Evolutionary conservation across 2,888 invertebrate species (phyloP).

Genomic region (Amphimallon solstitiale): DNA sequence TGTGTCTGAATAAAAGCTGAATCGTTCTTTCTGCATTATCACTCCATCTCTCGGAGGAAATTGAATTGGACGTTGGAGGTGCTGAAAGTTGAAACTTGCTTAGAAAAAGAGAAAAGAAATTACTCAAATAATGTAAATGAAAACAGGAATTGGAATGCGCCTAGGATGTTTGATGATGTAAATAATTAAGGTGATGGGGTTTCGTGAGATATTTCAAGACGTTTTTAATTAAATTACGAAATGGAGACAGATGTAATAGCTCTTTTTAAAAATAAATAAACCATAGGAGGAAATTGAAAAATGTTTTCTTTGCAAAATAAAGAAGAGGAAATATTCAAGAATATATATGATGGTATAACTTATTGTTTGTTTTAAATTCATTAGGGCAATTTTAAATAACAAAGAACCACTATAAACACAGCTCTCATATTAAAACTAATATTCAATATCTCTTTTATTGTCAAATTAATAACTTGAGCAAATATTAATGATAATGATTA

Average conservation of each 20-base stretch:
- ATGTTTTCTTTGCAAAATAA: too few relatives aligned
- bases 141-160: constrained; percentile 2
- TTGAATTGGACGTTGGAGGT: constrained; percentile 1
- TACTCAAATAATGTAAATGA: constrained; percentile 7
- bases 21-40: neutral
- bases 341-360: too few relatives aligned
- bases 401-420: too few relatives aligned
- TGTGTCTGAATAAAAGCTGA: neutral
- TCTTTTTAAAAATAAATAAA: constrained; percentile 1
- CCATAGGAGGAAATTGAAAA: too few relatives aligned
- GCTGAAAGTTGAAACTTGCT: neutral
- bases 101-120: neutral
- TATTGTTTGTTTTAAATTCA: too few relatives aligned
- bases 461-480: too few relatives aligned
- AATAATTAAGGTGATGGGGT: constrained; percentile 18
- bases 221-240: constrained; percentile 8
- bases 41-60: neutral
- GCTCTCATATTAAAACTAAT: too few relatives aligned
- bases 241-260: neutral
- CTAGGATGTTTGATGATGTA: constrained; percentile 5
- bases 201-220: constrained; percentile 5
- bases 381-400: too few relatives aligned
- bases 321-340: too few relatives aligned
- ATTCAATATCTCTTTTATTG: too few relatives aligned
- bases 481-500: too few relatives aligned